These are phyloP conservation scores for Coboldia fuscipes DNA, from an alignment of 1,140 invertebrate genomes.

Conservation along the genomic window DNA sequence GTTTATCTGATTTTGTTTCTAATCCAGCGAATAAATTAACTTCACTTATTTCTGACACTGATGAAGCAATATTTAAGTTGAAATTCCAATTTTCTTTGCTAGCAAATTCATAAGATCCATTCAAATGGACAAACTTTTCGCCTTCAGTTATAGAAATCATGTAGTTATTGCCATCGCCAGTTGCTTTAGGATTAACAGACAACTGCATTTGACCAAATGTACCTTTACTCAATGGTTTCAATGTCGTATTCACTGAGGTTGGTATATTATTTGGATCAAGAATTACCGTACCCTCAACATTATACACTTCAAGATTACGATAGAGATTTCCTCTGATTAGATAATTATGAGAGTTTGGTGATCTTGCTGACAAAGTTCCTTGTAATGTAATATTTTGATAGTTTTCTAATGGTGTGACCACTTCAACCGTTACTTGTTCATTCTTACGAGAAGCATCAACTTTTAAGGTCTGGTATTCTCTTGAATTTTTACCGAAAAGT, in stretches of 20 bases:
- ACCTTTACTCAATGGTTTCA: constrained; percentile 5
- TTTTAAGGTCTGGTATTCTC: no score
- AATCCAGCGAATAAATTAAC: constrained; percentile 13
- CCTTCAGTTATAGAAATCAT: not conserved
- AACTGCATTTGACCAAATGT: constrained; percentile 13
- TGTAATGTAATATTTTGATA: constrained; percentile 17
- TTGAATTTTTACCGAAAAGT: no score
- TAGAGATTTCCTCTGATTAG: constrained; percentile 10
- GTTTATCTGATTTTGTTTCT: constrained; percentile 5
- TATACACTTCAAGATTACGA: constrained; percentile 14
- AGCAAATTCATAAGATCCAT: not conserved
- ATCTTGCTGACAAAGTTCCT: constrained; percentile 6
- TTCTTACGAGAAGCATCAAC: constrained; percentile 10
- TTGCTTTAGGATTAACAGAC: no score
- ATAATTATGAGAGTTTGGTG: not conserved
- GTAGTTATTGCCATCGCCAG: constrained; percentile 16
- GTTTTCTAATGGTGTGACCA: constrained; percentile 15
- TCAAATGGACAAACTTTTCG: not conserved
- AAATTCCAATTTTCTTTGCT: not conserved
- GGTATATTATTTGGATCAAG: no score
- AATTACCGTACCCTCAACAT: constrained; percentile 10
- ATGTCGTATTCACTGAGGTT: constrained; percentile 15
- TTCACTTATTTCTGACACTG: constrained; percentile 11
- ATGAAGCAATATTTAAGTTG: constrained; percentile 6
- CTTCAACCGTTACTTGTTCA: constrained; percentile 15